phyloP scores from a whole-genome alignment of 1,140 invertebrate species.

The Pseudomyrmex pallidus region DNA sequence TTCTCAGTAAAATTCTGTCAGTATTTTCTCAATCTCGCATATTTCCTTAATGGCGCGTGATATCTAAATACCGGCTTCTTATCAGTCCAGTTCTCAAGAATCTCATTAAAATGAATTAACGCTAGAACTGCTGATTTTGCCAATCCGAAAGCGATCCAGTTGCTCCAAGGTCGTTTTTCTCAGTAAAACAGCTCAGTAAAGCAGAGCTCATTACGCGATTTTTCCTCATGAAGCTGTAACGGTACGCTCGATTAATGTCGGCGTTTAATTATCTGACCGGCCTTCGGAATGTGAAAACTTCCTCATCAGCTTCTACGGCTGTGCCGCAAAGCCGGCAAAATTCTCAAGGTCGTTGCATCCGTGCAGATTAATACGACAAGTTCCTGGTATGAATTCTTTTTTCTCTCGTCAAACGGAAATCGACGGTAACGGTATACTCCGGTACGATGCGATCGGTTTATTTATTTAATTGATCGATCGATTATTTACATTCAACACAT shows the following conservation, averaged over 20 bases:
- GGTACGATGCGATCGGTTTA: not conserved
- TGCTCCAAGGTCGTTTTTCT: constrained; percentile 24
- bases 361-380: constrained; percentile 6
- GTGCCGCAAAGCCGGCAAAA: not conserved
- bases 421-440: constrained; percentile 34
- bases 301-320: constrained; percentile 3
- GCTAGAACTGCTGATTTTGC: not conserved
- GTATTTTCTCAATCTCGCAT: no score
- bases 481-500: not conserved
- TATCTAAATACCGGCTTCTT: not conserved
- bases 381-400: constrained; percentile 24
- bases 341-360: constrained; percentile 37
- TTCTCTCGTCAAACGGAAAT: constrained; percentile 12
- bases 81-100: not conserved
- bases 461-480: constrained; percentile 26
- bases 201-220: constrained; percentile 18
- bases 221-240: constrained; percentile 7
- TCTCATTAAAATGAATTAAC: constrained; percentile 1
- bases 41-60: no score
- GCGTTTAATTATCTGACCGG: constrained; percentile 33
- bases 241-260: not conserved
- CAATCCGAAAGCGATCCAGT: not conserved
- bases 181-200: not conserved
- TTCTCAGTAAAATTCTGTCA: not conserved
- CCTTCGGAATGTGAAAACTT: constrained; percentile 26